These are phyloP conservation scores for Eilema griseolum DNA, from an alignment of 2,888 invertebrate species.

Conservation along the genomic window DNA sequence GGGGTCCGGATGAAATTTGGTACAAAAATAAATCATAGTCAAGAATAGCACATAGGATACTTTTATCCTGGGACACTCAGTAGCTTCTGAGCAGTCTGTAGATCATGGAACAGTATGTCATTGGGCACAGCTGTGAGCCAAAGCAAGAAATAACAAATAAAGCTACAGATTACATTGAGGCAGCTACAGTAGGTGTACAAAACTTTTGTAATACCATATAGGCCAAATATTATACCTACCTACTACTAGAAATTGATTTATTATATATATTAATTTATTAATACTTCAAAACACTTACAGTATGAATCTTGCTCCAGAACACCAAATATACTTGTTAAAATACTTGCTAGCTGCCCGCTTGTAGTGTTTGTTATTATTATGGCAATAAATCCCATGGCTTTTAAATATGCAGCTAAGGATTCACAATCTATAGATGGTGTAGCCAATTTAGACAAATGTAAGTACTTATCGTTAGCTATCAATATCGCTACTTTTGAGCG, in stretches of 20 bases:
- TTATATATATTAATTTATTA: no score
- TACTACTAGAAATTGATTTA: not conserved
- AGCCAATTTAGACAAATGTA: conserved; percentile 71
- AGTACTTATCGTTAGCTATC: conserved; percentile 79
- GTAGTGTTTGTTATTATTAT: conserved; percentile 70
- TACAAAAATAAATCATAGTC: no score
- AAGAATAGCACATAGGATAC: no score
- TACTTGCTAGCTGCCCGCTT: conserved; percentile 61
- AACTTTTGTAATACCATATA: not conserved
- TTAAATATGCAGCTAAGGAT: conserved; percentile 68
- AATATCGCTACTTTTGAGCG: conserved; percentile 78
- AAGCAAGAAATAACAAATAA: no score
- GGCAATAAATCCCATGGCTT: conserved; percentile 73
- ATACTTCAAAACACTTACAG: conserved; percentile 66
- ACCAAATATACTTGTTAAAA: conserved; percentile 63
- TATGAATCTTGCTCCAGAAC: conserved; percentile 76
- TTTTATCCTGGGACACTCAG: no score
- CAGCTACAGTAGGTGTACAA: no score
- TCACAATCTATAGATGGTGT: conserved; percentile 81
- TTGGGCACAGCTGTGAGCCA: no score
- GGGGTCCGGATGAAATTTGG: no score
- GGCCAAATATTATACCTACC: not conserved
- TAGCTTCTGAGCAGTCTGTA: no score
- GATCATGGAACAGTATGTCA: no score
- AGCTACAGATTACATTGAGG: no score